These are phyloP conservation scores for Lepas anatifera DNA, from an alignment of 2,888 invertebrate genomes.

Conservation along the genomic window DNA sequence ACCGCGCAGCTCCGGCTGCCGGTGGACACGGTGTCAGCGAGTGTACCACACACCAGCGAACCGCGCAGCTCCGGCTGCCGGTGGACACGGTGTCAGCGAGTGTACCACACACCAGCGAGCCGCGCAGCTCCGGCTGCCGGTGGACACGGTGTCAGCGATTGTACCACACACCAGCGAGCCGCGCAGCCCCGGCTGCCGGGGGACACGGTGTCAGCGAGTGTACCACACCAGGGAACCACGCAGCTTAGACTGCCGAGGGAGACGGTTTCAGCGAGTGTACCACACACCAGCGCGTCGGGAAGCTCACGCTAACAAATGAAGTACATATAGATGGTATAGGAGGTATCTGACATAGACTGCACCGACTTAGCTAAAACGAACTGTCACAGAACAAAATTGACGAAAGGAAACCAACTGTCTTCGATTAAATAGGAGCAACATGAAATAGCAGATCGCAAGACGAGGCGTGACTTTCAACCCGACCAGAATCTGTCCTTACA, in stretches of 20 bases:
- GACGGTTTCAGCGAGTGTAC: no score
- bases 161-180: neutral
- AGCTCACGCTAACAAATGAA: no score
- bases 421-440: no score
- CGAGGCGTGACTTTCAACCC: no score
- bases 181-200: neutral
- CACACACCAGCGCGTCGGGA: neutral
- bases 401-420: no score
- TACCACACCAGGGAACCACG: neutral
- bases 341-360: no score
- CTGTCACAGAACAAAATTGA: no score
- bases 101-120: neutral
- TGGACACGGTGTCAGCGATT: neutral
- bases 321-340: no score
- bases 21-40: no score
- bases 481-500: no score
- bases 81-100: neutral
- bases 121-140: neutral
- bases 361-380: no score
- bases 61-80: neutral
- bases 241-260: neutral
- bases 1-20: neutral
- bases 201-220: neutral
- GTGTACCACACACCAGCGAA: neutral
- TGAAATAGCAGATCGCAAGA: no score